phyloP scores from a whole-genome alignment of 2,797 vertebrate species.

The Chromis chromis region DNA sequence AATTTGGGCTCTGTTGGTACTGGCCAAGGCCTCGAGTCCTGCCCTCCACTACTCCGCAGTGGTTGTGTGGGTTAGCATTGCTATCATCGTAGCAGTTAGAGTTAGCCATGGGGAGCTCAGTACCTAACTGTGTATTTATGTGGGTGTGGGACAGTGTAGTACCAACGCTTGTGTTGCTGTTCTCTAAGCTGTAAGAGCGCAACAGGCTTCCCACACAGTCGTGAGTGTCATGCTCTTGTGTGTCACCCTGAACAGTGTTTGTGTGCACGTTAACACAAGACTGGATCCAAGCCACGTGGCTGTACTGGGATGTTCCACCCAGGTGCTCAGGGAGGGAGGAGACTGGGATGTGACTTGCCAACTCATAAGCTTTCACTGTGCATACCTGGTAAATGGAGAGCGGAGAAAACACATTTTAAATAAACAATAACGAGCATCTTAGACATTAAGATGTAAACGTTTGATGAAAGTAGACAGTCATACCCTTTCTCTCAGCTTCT shows the following conservation, averaged over 20 bases:
- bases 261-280: conserved; percentile 85
- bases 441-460: neutral
- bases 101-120: conserved; percentile 79
- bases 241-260: conserved; percentile 72
- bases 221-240: conserved; percentile 70
- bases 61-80: conserved; percentile 87
- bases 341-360: conserved; percentile 87
- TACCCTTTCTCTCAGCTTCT: conserved; percentile 90
- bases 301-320: conserved; percentile 86
- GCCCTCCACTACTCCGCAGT: conserved; percentile 72
- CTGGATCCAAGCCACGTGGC: conserved; percentile 89
- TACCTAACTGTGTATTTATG: conserved; percentile 69
- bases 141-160: conserved; percentile 60
- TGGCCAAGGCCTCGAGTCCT: conserved; percentile 78
- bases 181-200: conserved; percentile 85
- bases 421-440: neutral
- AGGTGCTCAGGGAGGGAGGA: conserved; percentile 88
- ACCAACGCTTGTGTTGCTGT: conserved; percentile 72
- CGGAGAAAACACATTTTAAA: neutral
- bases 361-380: conserved; percentile 87
- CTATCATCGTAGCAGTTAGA: conserved; percentile 85
- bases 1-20: conserved; percentile 69
- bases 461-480: conserved; percentile 25
- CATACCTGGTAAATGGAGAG: conserved; percentile 80
- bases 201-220: conserved; percentile 88